Evolutionary conservation across 92 coral and sea anemone genomes (phyloP), one percentile per base, ranked within the genome.

Genomic region (Diadumene lineata): DNA sequence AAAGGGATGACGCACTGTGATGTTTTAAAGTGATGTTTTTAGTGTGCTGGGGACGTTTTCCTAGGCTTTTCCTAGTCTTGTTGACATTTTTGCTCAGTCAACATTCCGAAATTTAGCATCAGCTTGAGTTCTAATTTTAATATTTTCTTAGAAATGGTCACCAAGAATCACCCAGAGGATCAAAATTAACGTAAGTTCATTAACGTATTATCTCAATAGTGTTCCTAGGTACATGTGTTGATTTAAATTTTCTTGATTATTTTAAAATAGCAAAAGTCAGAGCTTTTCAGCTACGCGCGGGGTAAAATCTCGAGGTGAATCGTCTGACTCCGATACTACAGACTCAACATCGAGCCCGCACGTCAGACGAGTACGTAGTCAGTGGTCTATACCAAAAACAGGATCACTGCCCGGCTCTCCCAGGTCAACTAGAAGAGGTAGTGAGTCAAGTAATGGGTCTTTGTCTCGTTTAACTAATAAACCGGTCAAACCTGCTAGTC

Each of bases 301-400:
- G 19, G 34, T 71, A 10, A 81, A 68, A 29, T 83, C 86, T 26
- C 73, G 74, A 13, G 88, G 86, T 19, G 97, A 91, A 55, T 68
- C 88, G 0, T 84, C 97, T 43, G 93, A 91, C 69, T 88, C 88
- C 1, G 90, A 85, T 26, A 58, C 78, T 0, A 69, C 76, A 26
- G 85, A 62, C 6, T 21, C 62, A 21, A 26, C 43, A 21, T 22
- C 75, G 32, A 70, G 78, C 33, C 84, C 84, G 44, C 84, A 79
- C 25, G 78, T 72, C 38, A 44, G 82, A 55, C 68, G 82, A 13
- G 76, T 60, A 24, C 69, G 77, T 24, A 81, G 79, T 38, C 77
- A 75, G 60, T 86, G 81, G 84, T 77, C 83, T 18, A 56, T 69
- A 7, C 83, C 77, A 17, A 77, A 77, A 75, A 67, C 61, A 6